Evolutionary conservation across 2,797 vertebrate genomes (phyloP).

Genomic region (Martes flavigula): DNA sequence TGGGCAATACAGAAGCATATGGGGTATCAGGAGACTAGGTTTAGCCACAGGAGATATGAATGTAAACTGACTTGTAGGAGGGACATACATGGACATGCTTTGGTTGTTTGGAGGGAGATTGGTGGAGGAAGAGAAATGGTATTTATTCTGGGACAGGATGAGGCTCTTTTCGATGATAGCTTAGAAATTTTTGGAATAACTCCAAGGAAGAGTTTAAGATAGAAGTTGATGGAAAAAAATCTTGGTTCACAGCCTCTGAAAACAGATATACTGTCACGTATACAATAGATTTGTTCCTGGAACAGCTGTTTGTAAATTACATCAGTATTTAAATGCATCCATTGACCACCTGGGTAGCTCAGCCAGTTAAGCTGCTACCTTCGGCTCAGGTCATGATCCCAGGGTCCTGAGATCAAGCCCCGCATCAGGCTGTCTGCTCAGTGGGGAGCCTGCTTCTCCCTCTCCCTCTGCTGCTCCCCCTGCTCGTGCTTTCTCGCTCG

Average conservation of each 20-base stretch:
- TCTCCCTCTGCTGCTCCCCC: background rate
- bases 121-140: background rate
- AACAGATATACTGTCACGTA: background rate
- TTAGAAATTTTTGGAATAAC: background rate
- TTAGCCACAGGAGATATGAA: background rate
- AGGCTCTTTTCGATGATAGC: background rate
- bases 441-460: background rate
- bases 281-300: background rate
- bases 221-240: background rate
- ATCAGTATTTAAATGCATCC: background rate
- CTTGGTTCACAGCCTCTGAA: background rate
- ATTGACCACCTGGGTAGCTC: background rate
- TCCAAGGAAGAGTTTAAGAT: background rate
- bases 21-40: background rate
- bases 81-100: too few relatives aligned
- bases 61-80: background rate
- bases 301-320: background rate
- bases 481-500: background rate
- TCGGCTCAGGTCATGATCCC: background rate
- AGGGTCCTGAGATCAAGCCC: background rate
- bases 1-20: rapidly evolving
- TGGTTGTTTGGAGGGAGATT: background rate
- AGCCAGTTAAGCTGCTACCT: background rate
- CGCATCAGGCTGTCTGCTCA: background rate
- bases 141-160: background rate